Base-by-base conservation (phyloP, 2,888 invertebrate species). In the Luperina nickerlii region DNA sequence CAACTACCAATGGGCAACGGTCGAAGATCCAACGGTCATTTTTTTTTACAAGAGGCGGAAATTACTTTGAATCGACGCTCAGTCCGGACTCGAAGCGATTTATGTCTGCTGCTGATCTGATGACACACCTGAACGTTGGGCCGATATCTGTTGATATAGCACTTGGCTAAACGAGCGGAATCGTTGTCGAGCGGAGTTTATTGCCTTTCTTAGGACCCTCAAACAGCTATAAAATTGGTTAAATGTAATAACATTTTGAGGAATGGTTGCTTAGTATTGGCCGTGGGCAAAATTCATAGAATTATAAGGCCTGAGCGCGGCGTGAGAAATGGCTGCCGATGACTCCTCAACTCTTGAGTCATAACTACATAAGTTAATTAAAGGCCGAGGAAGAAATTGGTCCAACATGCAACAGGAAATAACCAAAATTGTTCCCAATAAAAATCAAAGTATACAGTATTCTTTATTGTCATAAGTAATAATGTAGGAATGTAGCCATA, bases 41-140 rank as follows among this genome's bases (percentile, higher is more conserved):
- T 94, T 92, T 94, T 82, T 95, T 94, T 93, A 90, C 86, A 89
- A 86, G 86, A 88, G 85, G 84, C 94, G 94, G 95, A 95, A 94
- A 95, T 95, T 93, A 93, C 90, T 91, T 91, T 90, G 93, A 92
- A 91, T 94, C 91, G 90, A 91, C 90, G 90, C 80, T 88, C 90
- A 88, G 90, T 92, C 91, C 91, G 92, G 91, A 91, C 88, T 84
- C 87, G 88, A 89, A 88, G 78, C 89, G 87, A 90, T 91, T 86
- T 78, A 86, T 84, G 84, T 84, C 82, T 86, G 87, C 82, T 85
- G 78, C 70, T 70, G 84, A 85, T 83, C 84, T 79, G 81, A 83
- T 82, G 85, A 85, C 78, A 84, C 62, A 79, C 71, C 66, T 76
- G 76, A 76, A 84, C 65, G 66, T 70, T 65, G 69, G 68, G 38